Percentiles rank a stretch among this genome's conserved stretches.
phyloP scores from a whole-genome alignment of 2,888 invertebrate genomes.

The Spodoptera littoralis region DNA sequence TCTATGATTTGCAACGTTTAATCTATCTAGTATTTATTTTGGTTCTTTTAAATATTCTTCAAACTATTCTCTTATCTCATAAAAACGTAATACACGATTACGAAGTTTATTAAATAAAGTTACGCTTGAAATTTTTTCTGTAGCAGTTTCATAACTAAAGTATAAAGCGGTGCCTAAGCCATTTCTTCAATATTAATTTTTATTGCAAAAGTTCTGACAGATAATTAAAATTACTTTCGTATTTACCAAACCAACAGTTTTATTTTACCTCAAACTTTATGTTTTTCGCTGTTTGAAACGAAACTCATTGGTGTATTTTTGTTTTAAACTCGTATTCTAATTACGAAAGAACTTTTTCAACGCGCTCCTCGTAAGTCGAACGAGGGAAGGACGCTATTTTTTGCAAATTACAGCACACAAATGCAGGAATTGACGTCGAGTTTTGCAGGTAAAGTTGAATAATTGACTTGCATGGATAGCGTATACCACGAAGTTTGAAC shows the following conservation, averaged over 20 bases:
- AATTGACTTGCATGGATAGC: constrained; percentile 30
- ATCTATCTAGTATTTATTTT: constrained; percentile 31
- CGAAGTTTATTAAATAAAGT: constrained; percentile 22
- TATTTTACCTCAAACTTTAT: constrained; percentile 2
- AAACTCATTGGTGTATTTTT: constrained; percentile 12
- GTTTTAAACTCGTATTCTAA: constrained; percentile 33
- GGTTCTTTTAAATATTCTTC: constrained; percentile 6
- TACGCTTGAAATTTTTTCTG: constrained; percentile 7
- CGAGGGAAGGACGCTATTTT: constrained; percentile 29
- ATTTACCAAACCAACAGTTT: constrained; percentile 12
- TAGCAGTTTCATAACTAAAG: constrained; percentile 24
- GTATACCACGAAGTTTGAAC: constrained; percentile 8
- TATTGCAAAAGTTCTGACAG: constrained; percentile 19
- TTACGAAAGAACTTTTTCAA: constrained; percentile 33
- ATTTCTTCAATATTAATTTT: constrained; percentile 19
- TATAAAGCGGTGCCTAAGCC: constrained; percentile 7
- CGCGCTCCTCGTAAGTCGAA: constrained; percentile 11
- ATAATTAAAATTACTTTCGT: constrained; percentile 18
- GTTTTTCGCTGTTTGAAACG: constrained; percentile 8
- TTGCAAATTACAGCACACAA: constrained; percentile 20
- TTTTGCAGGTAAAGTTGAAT: constrained; percentile 47
- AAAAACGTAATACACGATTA: constrained; percentile 20
- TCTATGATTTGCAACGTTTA: constrained; percentile 15
- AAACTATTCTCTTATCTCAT: constrained; percentile 5
- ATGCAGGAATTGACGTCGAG: constrained; percentile 11